Evolutionary conservation across 1,140 invertebrate genomes (phyloP), one percentile per base, ranked within the genome.

Genomic region (Drosophila repletoides): DNA sequence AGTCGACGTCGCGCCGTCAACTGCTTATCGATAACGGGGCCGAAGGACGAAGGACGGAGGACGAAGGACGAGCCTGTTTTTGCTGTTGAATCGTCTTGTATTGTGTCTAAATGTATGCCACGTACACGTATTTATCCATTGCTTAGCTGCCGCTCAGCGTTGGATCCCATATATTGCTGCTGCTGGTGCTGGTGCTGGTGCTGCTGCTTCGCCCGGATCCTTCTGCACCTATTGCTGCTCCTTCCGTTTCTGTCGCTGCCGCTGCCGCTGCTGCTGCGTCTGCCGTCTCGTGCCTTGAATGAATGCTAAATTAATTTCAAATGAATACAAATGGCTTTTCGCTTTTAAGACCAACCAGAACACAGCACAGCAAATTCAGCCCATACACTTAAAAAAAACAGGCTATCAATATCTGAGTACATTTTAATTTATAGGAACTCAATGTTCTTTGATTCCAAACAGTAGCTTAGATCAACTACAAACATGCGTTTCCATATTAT

Each of bases 301-400:
- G 80, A 86, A 86, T 86, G 80, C 80, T 86, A 86, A 86, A 86
- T 86, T 86, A 86, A 86, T 86, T 86, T 86, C 80, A 86, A 86
- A 86, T 86, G 80, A 86, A 86, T 86, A 86, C 80, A 86, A 86
- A 86, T 86, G 80, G 80, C 71, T 86, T 86, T 86, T 86, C 80
- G 80, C 80, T 86, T 86, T 86, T 86, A 86, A 80, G 79, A 86
- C 71, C 80, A 65, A 58, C 66, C 49, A 49, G 59, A 60, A 64
- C 72, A 53, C 43, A 60, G 45, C 43, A 58, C 40, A 53, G 52
- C 34, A 26, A 38, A 49, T 10, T 33, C 45, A 19, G 17, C 21
- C n/a, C 46, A 48, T 3, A n/a, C 56, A 31, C 43, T 29, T 6
- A 36, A 17, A 36, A 0, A 41, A 2, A n/a, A 9, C n/a, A n/a